These are phyloP conservation scores for Pseudomyrmex gracilis DNA, from an alignment of 1,140 invertebrate species.

Conservation along the genomic window DNA sequence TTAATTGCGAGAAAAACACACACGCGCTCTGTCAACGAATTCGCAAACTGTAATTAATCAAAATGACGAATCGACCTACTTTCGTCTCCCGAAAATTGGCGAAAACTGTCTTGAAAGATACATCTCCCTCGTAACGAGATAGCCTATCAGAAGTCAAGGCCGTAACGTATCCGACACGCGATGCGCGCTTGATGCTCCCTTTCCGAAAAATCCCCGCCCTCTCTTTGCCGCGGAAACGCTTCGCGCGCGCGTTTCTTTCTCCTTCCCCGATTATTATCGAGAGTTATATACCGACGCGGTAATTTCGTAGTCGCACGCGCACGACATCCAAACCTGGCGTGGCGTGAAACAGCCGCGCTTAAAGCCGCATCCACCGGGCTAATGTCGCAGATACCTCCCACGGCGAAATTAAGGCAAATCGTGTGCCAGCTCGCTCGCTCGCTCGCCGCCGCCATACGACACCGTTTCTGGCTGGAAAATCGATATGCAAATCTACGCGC, in stretches of 20 bases:
- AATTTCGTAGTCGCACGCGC: conserved; percentile 49
- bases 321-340: conserved; percentile 19
- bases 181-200: neutral
- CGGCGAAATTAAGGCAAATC: conserved; percentile 83
- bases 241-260: conserved; percentile 18
- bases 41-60: no score
- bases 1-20: no score
- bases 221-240: neutral
- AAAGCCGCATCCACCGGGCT: conserved; percentile 65
- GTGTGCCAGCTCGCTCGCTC: conserved; percentile 74
- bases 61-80: no score
- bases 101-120: neutral
- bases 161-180: neutral
- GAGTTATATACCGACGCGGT: conserved; percentile 40
- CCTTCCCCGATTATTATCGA: conserved; percentile 47
- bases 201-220: neutral
- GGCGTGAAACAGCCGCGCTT: conserved; percentile 65
- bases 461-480: conserved; percentile 77
- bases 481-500: conserved; percentile 85
- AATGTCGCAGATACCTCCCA: conserved; percentile 64
- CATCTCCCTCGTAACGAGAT: neutral
- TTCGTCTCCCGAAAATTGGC: no score
- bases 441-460: conserved; percentile 71
- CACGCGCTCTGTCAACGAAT: no score
- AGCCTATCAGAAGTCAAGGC: neutral